Base-by-base conservation (phyloP, 2,797 vertebrate species). In the Micropoecilia bifurca region DNA sequence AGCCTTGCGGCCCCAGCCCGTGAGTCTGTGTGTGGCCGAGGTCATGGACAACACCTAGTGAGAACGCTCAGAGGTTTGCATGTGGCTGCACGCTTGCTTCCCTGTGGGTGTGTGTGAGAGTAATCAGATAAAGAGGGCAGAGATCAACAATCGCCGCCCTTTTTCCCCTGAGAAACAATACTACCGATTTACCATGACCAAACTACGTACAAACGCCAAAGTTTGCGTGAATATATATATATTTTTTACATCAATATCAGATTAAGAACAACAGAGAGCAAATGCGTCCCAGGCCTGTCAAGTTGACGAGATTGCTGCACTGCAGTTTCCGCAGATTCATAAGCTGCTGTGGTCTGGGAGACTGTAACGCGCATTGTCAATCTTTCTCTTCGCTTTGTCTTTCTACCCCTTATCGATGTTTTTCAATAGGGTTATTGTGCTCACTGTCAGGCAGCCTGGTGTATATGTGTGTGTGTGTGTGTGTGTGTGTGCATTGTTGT, bases 371-470 rank as follows among this genome's bases (percentile, higher is more conserved):
- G 74, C 77, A 73, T 76, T 74, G 50, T 88, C 84, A 6, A 46
- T 85, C 77, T 77, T 84, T 85, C 80, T 86, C 75, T 85, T 82
- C 79, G 81, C 82, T 89, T 79, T 88, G 81, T 86, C 53, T 88
- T 77, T 88, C 81, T 84, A 83, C 82, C 83, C 81, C 82, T 85
- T 83, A 91, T 93, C 85, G 69, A 89, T 90, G 90, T 83, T 88
- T 88, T 85, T 94, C 91, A 93, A 93, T 91, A 85, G 87, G 83
- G 84, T 87, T 89, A 92, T 91, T 94, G 93, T 93, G 88, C 88
- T 87, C 78, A 80, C 88, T 85, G 85, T 87, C 84, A 89, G 84
- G 66, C 80, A 72, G 80, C 80, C 84, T 83, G 82, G 59, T 83
- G 79, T 83, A 79, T n/a, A 28, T 86, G 36, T 57, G 36, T 61